Evolutionary conservation across 2,113 vertebrate species (phyloP).

Genomic region (Anolis carolinensis): DNA sequence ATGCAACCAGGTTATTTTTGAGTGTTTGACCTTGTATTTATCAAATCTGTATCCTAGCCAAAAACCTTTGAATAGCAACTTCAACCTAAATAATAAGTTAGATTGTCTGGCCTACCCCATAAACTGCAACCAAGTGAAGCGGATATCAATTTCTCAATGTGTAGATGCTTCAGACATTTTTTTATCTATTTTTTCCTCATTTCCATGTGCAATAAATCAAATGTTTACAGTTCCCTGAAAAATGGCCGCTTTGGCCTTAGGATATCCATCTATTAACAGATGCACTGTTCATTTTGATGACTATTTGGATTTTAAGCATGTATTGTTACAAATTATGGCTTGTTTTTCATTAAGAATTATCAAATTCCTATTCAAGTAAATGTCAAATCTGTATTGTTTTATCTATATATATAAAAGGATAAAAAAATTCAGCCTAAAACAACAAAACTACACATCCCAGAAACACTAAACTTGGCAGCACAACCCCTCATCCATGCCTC

Average conservation of each 20-base stretch:
- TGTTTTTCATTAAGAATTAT: background rate
- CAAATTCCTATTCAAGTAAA: background rate
- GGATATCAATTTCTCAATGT: background rate
- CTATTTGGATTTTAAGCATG: background rate
- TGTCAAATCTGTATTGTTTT: background rate
- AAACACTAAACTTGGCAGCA: too few relatives aligned
- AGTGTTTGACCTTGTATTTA: background rate
- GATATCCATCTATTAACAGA: background rate
- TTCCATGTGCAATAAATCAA: constrained; percentile 10
- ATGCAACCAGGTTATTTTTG: background rate
- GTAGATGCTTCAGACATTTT: background rate
- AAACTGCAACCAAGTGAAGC: background rate
- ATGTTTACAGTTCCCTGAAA: background rate
- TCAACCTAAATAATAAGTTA: background rate
- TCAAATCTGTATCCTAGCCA: background rate
- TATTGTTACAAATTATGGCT: background rate
- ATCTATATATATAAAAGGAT: too few relatives aligned
- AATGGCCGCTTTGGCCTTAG: background rate
- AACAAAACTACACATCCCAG: too few relatives aligned
- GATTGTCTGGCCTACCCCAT: background rate
- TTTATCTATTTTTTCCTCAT: background rate
- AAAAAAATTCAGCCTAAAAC: too few relatives aligned
- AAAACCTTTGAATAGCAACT: background rate
- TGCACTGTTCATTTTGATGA: background rate
- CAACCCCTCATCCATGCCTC: too few relatives aligned